Evolutionary conservation across 2,113 vertebrate genomes (phyloP).

Genomic region (Tetrao urogallus): DNA sequence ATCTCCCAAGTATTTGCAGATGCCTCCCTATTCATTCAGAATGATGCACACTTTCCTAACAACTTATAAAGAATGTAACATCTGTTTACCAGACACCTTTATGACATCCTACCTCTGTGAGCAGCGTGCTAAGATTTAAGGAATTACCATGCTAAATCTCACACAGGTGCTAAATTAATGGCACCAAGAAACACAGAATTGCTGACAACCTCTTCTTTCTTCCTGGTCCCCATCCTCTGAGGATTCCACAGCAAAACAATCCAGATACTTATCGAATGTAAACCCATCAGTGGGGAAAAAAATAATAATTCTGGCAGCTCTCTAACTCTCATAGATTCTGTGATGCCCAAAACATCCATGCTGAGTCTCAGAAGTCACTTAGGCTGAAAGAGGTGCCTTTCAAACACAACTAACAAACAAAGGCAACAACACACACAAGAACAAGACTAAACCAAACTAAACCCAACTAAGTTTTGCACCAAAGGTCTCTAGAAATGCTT

Average conservation of each 20-base stretch:
- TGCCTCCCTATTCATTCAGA: not conserved
- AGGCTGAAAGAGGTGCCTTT: not conserved
- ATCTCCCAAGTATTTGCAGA: not conserved
- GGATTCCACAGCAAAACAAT: not conserved
- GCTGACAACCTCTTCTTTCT: not conserved
- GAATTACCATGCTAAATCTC: conserved; percentile 30
- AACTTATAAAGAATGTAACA: conserved; percentile 45
- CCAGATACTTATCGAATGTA: not conserved
- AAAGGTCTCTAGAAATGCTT: not conserved
- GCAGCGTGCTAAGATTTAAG: conserved; percentile 20
- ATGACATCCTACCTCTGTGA: conserved; percentile 6
- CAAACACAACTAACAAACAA: too few relatives aligned
- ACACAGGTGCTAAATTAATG: conserved; percentile 44
- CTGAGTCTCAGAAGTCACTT: not conserved
- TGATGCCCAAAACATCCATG: not conserved
- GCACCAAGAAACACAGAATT: not conserved
- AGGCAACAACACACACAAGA: not conserved
- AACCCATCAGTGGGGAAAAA: not conserved
- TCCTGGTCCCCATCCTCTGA: not conserved
- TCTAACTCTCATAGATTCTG: not conserved
- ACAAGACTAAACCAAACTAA: not conserved
- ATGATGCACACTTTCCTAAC: conserved; percentile 13
- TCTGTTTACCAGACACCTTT: conserved; percentile 68
- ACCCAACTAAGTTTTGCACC: not conserved
- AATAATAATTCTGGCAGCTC: not conserved